Evolutionary conservation across 1,140 invertebrate species (phyloP).

Genomic region (Rhopalosiphum padi): DNA sequence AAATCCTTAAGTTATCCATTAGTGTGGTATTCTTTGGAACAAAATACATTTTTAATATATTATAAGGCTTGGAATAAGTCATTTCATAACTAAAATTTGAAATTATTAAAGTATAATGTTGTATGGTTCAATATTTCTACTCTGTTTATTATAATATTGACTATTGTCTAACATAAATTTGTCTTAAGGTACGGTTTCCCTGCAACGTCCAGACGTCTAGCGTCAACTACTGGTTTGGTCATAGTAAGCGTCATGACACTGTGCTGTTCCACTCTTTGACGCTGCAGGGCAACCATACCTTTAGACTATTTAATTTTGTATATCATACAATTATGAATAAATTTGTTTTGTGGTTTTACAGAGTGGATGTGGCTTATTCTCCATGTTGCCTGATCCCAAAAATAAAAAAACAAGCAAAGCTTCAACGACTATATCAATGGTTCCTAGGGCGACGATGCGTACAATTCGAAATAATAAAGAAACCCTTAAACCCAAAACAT

Average conservation of each 20-base stretch:
- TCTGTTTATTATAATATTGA: neutral
- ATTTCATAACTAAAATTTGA: too few relatives aligned
- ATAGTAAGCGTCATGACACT: too few relatives aligned
- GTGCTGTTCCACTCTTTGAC: too few relatives aligned
- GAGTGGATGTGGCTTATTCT: conserved; percentile 60
- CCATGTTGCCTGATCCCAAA: conserved; percentile 60
- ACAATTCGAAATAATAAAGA: conserved; percentile 40
- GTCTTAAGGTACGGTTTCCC: neutral
- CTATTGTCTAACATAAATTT: neutral
- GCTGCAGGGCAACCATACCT: too few relatives aligned
- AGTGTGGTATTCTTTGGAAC: too few relatives aligned
- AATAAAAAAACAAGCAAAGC: conserved; percentile 54
- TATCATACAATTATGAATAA: neutral
- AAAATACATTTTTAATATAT: too few relatives aligned
- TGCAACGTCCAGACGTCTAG: too few relatives aligned
- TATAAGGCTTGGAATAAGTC: too few relatives aligned
- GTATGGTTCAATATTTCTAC: neutral
- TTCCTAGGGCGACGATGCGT: conserved; percentile 57
- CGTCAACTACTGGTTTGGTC: too few relatives aligned
- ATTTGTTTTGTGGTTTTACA: conserved; percentile 35
- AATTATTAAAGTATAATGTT: neutral
- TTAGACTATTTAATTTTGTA: neutral
- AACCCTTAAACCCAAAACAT: conserved; percentile 32
- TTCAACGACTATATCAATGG: conserved; percentile 54
- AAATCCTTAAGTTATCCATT: neutral